phyloP scores from a whole-genome alignment of 2,888 invertebrate species.

The Carpatolechia fugitivella region DNA sequence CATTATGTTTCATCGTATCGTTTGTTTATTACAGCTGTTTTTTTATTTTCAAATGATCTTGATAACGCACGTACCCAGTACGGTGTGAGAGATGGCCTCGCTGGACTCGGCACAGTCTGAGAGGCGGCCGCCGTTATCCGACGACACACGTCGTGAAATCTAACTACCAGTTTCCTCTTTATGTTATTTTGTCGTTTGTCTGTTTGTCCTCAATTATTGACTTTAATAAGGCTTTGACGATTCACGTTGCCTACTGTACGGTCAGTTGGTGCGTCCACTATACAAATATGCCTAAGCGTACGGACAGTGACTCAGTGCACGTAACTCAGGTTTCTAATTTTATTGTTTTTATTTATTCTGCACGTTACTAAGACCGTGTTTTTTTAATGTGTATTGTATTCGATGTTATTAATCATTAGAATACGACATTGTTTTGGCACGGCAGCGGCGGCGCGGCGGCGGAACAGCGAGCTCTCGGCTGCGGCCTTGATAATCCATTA shows the following conservation, averaged over 20 bases:
- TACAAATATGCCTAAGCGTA: neutral
- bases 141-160: slow-evolving; percentile 31
- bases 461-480: slow-evolving; percentile 22
- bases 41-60: too few species aligned
- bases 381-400: slow-evolving; percentile 1
- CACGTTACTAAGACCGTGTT: slow-evolving; percentile 24
- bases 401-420: slow-evolving; percentile 27
- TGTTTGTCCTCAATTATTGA: slow-evolving; percentile 62
- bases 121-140: slow-evolving; percentile 26
- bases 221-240: slow-evolving; percentile 59
- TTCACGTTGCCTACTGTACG: slow-evolving; percentile 41
- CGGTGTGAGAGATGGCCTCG: neutral
- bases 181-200: slow-evolving; percentile 48
- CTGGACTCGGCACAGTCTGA: slow-evolving; percentile 8
- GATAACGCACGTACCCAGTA: too few species aligned
- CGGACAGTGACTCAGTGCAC: slow-evolving; percentile 27
- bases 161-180: slow-evolving; percentile 58
- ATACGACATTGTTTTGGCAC: slow-evolving; percentile 53
- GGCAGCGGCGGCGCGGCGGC: too few species aligned
- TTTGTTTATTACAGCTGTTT: too few species aligned
- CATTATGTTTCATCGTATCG: too few species aligned
- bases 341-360: slow-evolving; percentile 39
- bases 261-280: neutral
- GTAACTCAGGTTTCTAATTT: slow-evolving; percentile 34
- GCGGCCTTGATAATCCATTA: slow-evolving; percentile 51